Evolutionary conservation across 2,888 invertebrate genomes (phyloP).

Genomic region (Melanophora roralis): DNA sequence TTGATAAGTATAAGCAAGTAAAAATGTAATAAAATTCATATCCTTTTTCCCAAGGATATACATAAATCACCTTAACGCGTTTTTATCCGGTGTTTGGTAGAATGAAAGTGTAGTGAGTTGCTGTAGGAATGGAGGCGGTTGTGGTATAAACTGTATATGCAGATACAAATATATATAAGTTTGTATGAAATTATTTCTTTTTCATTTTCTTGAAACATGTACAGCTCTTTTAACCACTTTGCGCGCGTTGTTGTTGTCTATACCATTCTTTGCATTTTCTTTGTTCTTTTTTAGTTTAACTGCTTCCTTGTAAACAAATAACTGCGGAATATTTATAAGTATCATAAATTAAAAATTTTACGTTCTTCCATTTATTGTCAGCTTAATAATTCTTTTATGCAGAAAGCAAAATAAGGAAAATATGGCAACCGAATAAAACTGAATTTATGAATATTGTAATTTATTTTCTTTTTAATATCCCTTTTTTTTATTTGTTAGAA

Average conservation of each 20-base stretch:
- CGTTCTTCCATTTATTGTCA: slow-evolving; percentile 71
- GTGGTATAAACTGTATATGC: not conserved
- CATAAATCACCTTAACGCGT: slow-evolving; percentile 63
- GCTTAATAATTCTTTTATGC: slow-evolving; percentile 68
- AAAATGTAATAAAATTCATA: slow-evolving; percentile 62
- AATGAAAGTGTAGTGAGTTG: not conserved
- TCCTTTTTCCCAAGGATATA: slow-evolving; percentile 53
- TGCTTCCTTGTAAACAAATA: slow-evolving; percentile 67
- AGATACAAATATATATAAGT: slow-evolving; percentile 27
- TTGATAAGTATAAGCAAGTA: slow-evolving; percentile 16
- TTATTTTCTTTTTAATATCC: not conserved
- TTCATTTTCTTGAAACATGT: not conserved
- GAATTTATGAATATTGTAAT: slow-evolving; percentile 30
- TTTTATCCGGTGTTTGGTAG: not conserved
- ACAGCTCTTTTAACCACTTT: slow-evolving; percentile 16
- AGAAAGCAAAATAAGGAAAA: not conserved
- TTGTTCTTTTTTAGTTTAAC: not conserved
- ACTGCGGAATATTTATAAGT: slow-evolving; percentile 74
- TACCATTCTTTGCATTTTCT: not conserved
- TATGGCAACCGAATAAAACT: not conserved
- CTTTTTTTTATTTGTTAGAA: not conserved
- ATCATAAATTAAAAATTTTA: slow-evolving; percentile 73
- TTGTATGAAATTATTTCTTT: not conserved
- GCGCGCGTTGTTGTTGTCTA: slow-evolving; percentile 10
- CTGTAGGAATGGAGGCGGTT: too few relatives aligned